A percentile compares a stretch with the other conserved stretches of the same genome.
Evolutionary conservation across 1,140 invertebrate species (phyloP).

Genomic region (Leptinotarsa texana): DNA sequence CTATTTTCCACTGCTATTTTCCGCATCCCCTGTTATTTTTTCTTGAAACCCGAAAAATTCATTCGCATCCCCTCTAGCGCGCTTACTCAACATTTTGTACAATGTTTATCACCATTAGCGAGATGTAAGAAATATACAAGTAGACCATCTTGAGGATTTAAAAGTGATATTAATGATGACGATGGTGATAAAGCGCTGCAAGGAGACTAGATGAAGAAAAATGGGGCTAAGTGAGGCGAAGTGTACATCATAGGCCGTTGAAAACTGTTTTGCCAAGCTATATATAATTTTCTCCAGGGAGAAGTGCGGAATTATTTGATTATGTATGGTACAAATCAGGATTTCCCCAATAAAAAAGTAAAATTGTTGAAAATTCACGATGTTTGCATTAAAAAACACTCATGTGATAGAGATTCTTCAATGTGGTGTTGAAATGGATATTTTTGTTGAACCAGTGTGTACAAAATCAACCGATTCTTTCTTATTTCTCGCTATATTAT

Average conservation of each 20-base stretch:
- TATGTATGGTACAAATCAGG: too few species aligned
- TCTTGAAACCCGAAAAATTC: constrained; percentile 9
- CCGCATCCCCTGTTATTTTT: constrained; percentile 4
- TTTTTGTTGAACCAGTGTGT: too few species aligned
- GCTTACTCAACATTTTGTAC: constrained; percentile 42
- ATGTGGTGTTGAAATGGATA: too few species aligned
- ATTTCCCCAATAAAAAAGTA: too few species aligned
- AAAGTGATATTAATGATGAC: constrained; percentile 57
- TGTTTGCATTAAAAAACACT: too few species aligned
- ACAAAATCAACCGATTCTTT: too few species aligned
- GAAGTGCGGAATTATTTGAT: too few species aligned
- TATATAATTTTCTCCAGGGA: too few species aligned
- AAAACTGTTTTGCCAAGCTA: constrained; percentile 21
- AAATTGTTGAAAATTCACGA: too few species aligned
- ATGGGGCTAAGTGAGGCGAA: constrained; percentile 42
- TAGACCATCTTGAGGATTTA: constrained; percentile 54
- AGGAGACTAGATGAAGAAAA: constrained; percentile 53
- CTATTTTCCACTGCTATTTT: background rate
- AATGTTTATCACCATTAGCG: constrained; percentile 56
- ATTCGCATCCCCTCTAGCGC: constrained; percentile 13
- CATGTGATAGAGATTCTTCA: too few species aligned
- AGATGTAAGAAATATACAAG: constrained; percentile 53
- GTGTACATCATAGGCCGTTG: constrained; percentile 41
- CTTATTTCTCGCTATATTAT: too few species aligned
- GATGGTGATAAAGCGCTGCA: constrained; percentile 50